A percentile compares a stretch with the other conserved stretches of the same genome.
Conservation (phyloP, 2,797 vertebrate genomes). For the Mormyrus hasselquistii region DNA sequence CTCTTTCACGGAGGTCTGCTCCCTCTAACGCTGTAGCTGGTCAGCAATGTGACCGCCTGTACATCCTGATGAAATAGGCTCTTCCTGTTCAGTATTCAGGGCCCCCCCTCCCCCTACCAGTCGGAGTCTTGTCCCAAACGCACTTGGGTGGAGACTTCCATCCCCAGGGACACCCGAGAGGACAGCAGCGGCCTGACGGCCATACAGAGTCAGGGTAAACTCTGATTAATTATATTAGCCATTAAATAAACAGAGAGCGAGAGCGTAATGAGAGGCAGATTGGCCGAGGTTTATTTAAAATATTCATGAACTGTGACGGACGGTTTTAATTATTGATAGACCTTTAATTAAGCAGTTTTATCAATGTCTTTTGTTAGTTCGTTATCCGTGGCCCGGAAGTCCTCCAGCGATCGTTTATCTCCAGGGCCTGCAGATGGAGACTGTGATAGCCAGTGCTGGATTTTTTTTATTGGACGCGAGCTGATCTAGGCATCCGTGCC, state of each 20-base stretch:
- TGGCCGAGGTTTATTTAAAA: slow-evolving; percentile 7
- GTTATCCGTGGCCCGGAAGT: background rate
- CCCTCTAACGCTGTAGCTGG: background rate
- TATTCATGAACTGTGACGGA: slow-evolving; percentile 19
- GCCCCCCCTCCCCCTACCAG: background rate
- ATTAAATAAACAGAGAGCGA: slow-evolving; percentile 12
- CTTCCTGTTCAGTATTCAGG: background rate
- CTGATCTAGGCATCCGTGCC: background rate
- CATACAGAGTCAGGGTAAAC: background rate
- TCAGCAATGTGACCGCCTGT: background rate
- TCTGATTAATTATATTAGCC: background rate
- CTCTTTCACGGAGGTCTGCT: background rate
- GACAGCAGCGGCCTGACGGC: background rate
- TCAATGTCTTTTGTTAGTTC: slow-evolving; percentile 18
- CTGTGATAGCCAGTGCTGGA: background rate
- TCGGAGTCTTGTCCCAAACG: background rate
- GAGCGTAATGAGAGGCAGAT: background rate
- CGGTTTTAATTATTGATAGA: slow-evolving; percentile 19
- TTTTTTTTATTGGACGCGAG: background rate
- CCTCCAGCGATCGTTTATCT: background rate
- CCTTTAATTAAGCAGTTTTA: slow-evolving; percentile 20
- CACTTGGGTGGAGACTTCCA: background rate
- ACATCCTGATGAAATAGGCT: background rate
- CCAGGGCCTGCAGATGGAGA: background rate
- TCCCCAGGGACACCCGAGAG: background rate